Base-by-base conservation (phyloP, 2,113 vertebrate genomes). In the Leptodactylus fuscus region DNA sequence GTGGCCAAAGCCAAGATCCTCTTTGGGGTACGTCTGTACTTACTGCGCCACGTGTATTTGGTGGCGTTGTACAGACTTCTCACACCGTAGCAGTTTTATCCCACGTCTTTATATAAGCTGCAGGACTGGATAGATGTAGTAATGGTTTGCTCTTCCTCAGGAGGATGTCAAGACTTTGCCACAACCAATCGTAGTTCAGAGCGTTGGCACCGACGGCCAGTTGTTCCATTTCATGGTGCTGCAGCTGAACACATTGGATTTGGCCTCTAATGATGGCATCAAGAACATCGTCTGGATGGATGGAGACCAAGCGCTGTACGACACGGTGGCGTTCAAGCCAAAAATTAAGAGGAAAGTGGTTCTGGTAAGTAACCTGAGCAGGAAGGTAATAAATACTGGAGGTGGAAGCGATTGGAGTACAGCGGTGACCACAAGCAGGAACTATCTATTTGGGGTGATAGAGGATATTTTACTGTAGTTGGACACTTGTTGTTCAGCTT, bases 201-300 rank as follows among this genome's bases (percentile, higher is more conserved):
- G 95, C 0, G 3, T 98, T 69, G 95, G 92, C 74, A 96, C 94
- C 5, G 95, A 97, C 1, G 97, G 97, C 0, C 90, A 94, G 20
- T 36, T 92, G 18, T 98, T 98, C 92, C 95, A 97, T 48, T 97
- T 96, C 20, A 69, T 96, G 88, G 93, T 96, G 65, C 96, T 97
- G 89, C 97, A 98, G 92, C 93, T 98, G 82, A 98, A 97, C 89
- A 98, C 96, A 49, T 96, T 96, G 13, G 94, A 96, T 77, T 91
- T 98, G 0, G 87, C 88, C 22, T 89, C 92, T 34, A 92, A 91
- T 0, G 88, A 91, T 1, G 96, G 97, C 0, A 10, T 97, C 69
- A 97, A 97, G 90, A 98, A 98, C 87, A 88, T 95, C 22, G 92
- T 92, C 22, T 98, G 97, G 96, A 81, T 97, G 83, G 96, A 97